Evolutionary conservation across 2,797 vertebrate genomes (phyloP), one percentile per base, ranked within the genome.

Genomic region (Pseudochirops corinnae): DNA sequence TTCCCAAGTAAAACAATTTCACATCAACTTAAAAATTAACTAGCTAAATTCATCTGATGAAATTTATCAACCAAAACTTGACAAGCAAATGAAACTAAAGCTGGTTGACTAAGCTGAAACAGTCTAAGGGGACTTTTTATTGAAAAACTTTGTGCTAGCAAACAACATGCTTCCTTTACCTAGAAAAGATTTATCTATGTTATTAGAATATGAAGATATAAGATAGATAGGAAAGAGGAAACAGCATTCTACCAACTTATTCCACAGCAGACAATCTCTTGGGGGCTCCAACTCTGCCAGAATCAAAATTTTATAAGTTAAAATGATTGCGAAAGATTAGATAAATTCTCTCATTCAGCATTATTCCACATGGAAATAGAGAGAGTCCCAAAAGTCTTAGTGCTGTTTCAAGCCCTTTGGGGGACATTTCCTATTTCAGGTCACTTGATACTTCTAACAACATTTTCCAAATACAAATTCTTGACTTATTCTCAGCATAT

Each of bases 301-400:
- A 26, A 82, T 11, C 39, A 24, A 82, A 46, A 46, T 82, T 82
- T 46, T 46, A 82, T 82, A 74, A 74, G 74, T 31, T 46, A 26
- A 39, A 82, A 82, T 46, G 74, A 46, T 46, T 46, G 39, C 21
- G 46, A 82, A 46, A 46, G 46, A 82, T 39, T 46, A 21, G 74
- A 82, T 46, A 62, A 95, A 94, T 60, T 60, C 55, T 50, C 92
- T 92, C 56, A 62, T 56, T 95, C 6, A 82, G 50, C 33, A 93
- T 28, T 91, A 94, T 92, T 67, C 93, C 87, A 46, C 58, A 31
- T 50, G 13, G 92, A n/a, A 95, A 93, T 55, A 58, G 1, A 62
- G 31, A 31, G 39, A 46, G 14, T 67, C 39, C 39, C 21, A 10
- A 82, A 82, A 82, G 74, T 82, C 39, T 82, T 46, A 46, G 21